phyloP scores from a whole-genome alignment of 2,888 invertebrate genomes.

The Thecophora atra region DNA sequence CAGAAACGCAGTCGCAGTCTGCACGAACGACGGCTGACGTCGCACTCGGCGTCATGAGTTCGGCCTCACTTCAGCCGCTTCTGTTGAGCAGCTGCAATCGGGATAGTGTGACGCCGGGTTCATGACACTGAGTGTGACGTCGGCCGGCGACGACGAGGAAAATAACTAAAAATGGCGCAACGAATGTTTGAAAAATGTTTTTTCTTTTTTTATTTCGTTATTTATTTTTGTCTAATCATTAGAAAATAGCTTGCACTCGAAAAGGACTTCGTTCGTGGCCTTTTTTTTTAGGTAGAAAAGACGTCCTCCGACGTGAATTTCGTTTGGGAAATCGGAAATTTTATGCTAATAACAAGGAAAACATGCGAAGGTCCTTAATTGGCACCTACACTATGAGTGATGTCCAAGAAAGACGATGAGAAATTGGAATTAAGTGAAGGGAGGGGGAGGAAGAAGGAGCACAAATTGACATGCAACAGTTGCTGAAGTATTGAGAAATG shows the following conservation, averaged over 20 bases:
- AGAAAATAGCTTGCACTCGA: not conserved
- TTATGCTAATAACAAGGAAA: constrained; percentile 37
- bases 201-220: not conserved
- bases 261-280: not conserved
- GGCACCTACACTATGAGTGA: constrained; percentile 21
- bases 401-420: not conserved
- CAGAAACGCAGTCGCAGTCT: constrained; percentile 10
- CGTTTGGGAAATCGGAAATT: not conserved
- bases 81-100: no score
- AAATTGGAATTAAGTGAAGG: no score
- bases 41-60: no score
- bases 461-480: constrained; percentile 13
- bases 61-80: no score
- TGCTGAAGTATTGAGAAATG: constrained; percentile 7
- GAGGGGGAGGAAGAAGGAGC: not conserved
- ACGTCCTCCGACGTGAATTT: not conserved
- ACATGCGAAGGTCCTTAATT: constrained; percentile 30
- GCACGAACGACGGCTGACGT: not conserved
- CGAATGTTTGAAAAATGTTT: not conserved
- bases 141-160: no score
- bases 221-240: constrained; percentile 21
- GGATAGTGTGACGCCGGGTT: no score
- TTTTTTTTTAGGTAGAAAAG: not conserved
- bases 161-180: not conserved
- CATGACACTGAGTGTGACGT: no score